Percentiles rank a stretch among this genome's conserved stretches.
Conservation (phyloP, 1,140 invertebrate genomes). For the Saccostrea glomerata region DNA sequence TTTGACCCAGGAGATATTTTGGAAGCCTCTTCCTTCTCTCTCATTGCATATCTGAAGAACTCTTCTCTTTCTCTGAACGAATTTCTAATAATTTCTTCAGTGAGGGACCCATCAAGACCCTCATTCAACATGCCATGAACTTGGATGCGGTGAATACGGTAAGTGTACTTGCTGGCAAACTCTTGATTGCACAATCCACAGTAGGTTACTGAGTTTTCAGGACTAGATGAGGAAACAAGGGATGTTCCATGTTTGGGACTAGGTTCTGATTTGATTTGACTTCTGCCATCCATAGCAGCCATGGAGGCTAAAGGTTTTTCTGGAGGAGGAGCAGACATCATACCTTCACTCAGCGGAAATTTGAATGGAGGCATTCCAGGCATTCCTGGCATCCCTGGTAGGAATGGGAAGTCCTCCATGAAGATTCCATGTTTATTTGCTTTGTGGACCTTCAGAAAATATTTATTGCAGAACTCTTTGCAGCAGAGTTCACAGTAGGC, state of each 20-base stretch:
- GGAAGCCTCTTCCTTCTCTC: slow-evolving; percentile 54
- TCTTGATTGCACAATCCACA: slow-evolving; percentile 76
- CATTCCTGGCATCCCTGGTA: slow-evolving; percentile 60
- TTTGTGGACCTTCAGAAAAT: slow-evolving; percentile 82
- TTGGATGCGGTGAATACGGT: slow-evolving; percentile 74
- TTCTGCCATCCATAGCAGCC: slow-evolving; percentile 49
- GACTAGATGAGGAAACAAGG: slow-evolving; percentile 55
- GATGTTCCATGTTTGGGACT: slow-evolving; percentile 66
- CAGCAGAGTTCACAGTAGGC: slow-evolving; percentile 94
- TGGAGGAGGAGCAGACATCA: slow-evolving; percentile 61
- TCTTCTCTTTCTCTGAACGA: slow-evolving; percentile 57
- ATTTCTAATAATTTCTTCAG: slow-evolving; percentile 56
- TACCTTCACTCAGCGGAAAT: slow-evolving; percentile 47
- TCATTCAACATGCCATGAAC: slow-evolving; percentile 75
- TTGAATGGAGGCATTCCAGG: slow-evolving; percentile 58
- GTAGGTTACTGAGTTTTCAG: slow-evolving; percentile 65
- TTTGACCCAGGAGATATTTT: slow-evolving; percentile 60
- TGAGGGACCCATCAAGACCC: slow-evolving; percentile 57
- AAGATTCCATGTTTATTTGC: slow-evolving; percentile 82
- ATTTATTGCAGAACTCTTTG: slow-evolving; percentile 94
- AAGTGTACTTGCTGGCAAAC: slow-evolving; percentile 74
- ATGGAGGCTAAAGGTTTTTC: slow-evolving; percentile 54
- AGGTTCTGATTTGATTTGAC: slow-evolving; percentile 57
- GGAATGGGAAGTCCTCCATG: slow-evolving; percentile 63
- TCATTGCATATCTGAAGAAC: slow-evolving; percentile 51